phyloP scores from a whole-genome alignment of 2,888 invertebrate genomes.

The Macaria notata region DNA sequence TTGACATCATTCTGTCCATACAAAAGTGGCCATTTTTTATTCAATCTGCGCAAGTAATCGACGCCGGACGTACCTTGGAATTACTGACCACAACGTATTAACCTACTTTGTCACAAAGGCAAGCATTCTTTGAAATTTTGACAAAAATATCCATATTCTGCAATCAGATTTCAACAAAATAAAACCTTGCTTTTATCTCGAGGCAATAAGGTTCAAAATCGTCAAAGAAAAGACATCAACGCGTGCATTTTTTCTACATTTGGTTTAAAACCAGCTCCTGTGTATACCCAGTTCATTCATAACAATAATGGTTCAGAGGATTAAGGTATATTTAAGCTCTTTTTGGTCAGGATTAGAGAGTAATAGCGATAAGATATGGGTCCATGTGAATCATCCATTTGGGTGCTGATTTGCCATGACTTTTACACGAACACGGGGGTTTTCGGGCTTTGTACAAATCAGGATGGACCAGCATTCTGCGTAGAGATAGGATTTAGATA shows the following conservation, averaged over 20 bases:
- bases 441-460: constrained; percentile 19
- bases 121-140: constrained; percentile 41
- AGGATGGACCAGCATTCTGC: not conserved
- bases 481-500: constrained; percentile 20
- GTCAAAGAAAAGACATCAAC: constrained; percentile 16
- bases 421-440: constrained; percentile 40
- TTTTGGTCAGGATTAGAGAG: constrained; percentile 56
- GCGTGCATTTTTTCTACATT: constrained; percentile 3
- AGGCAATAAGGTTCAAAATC: constrained; percentile 14
- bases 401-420: constrained; percentile 41
- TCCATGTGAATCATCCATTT: constrained; percentile 34
- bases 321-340: constrained; percentile 58
- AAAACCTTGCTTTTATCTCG: not conserved
- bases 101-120: constrained; percentile 39
- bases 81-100: constrained; percentile 39
- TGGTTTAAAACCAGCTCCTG: constrained; percentile 23
- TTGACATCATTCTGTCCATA: constrained; percentile 52
- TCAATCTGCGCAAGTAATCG: constrained; percentile 64
- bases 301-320: constrained; percentile 55
- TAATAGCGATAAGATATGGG: constrained; percentile 69
- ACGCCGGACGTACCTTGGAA: constrained; percentile 64
- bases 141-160: too few species aligned
- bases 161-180: not conserved
- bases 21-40: constrained; percentile 37
- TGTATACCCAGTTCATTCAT: constrained; percentile 44